phyloP scores from a whole-genome alignment of 2,797 vertebrate genomes.

The Coranthus polyacanthus region DNA sequence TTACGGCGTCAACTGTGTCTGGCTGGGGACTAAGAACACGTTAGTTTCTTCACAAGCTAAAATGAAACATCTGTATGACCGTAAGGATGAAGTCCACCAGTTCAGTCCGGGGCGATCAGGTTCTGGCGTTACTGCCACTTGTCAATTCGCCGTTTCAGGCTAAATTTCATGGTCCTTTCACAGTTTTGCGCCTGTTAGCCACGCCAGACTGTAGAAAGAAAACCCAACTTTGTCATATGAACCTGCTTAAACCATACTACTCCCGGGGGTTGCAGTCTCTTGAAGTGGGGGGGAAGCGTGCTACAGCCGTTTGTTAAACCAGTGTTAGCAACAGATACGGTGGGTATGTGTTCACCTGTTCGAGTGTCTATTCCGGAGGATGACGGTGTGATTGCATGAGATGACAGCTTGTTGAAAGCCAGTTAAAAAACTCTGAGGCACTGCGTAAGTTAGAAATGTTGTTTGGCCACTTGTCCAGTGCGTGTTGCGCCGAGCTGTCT shows the following conservation, averaged over 20 bases:
- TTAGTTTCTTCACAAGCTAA: neutral
- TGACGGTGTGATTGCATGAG: neutral
- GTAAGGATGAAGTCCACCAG: neutral
- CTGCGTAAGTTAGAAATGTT: neutral
- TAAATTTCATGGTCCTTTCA: neutral
- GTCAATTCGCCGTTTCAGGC: constrained; percentile 4
- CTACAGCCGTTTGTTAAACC: neutral
- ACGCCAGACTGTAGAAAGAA: neutral
- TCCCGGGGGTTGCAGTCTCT: no score
- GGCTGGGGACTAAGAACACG: no score
- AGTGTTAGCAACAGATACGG: no score
- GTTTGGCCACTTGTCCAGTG: neutral
- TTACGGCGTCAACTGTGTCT: no score
- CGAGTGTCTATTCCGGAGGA: neutral
- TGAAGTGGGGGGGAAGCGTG: no score
- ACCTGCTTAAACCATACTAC: neutral
- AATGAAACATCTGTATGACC: constrained; percentile 2
- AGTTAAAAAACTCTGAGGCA: neutral
- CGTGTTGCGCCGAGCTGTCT: neutral
- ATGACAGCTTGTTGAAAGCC: neutral
- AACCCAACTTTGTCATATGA: neutral
- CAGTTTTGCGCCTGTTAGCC: neutral
- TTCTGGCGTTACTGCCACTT: neutral
- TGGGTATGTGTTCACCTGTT: neutral
- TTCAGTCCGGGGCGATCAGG: neutral